Evolutionary conservation across 2,888 invertebrate species (phyloP), one percentile per base, ranked within the genome.

Genomic region (Dynastes hyllus): DNA sequence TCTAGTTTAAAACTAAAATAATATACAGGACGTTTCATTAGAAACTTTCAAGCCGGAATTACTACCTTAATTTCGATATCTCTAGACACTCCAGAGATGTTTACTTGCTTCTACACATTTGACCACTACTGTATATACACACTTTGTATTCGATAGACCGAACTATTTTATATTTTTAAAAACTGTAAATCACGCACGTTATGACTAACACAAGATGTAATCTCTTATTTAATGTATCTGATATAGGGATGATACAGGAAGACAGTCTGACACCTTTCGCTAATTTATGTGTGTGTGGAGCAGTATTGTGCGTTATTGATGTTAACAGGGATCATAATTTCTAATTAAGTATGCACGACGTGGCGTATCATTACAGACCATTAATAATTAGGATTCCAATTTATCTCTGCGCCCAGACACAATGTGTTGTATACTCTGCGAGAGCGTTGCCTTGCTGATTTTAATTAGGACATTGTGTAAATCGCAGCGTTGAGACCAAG

Each of bases 341-440:
- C 73, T 75, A 75, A 75, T 75, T 75, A 75, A 75, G 58, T 75
- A 75, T 75, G 73, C 61, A 61, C 29, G 73, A 45, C 45, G 73
- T 75, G 50, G 45, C 40, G 22, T 61, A 40, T 61, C 73, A 75
- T 75, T 75, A 40, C 73, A 75, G 73, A 75, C 61, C 73, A 75
- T 75, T 75, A 63, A 75, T 75, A 75, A 75, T 75, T 75, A 75
- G 61, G 29, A 45, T 61, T 75, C 40, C 73, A 75, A 73, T 75
- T 75, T 75, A 61, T 75, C 73, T 63, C n/a, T 37, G 73, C 73
- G 6, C 40, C 45, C 27, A 75, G 61, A 63, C 32, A 45, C 22
- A 75, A 40, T 75, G 58, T 61, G 58, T 40, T 13, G 22, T 75
- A 50, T 11, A 40, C n/a, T 27, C 51, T 27, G 50, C 45, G 50